Evolutionary conservation across 2,113 vertebrate genomes (phyloP).

Genomic region (Pterocles orientalis): DNA sequence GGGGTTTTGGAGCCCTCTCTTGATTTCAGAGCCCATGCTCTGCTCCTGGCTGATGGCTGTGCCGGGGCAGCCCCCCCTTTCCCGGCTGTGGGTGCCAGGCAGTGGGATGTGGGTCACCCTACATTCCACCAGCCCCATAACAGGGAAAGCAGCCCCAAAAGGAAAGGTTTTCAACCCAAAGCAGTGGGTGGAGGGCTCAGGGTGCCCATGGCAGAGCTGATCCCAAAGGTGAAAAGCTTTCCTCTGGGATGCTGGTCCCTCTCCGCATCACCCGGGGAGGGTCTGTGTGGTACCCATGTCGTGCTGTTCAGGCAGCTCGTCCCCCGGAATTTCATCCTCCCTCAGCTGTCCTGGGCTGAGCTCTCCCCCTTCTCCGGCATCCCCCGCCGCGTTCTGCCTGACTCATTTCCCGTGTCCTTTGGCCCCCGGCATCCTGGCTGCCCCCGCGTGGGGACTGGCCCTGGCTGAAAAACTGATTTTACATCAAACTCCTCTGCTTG

Average conservation of each 20-base stretch:
- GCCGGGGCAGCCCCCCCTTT: background rate
- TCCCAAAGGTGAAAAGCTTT: background rate
- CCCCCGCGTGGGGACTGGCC: background rate
- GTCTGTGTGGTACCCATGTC: fast-evolving
- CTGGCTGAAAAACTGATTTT: background rate
- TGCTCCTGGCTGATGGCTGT: background rate
- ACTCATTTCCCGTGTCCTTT: conserved; percentile 35
- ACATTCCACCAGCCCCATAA: fast-evolving
- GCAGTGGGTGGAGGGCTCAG: fast-evolving
- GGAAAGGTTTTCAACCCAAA: background rate
- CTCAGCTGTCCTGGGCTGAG: background rate
- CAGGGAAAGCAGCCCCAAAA: background rate
- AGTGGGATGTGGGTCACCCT: background rate
- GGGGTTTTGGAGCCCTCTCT: background rate
- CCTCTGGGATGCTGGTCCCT: fast-evolving
- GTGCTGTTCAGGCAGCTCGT: fast-evolving
- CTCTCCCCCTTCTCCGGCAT: background rate
- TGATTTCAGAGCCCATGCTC: background rate
- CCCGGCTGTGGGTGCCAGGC: fast-evolving
- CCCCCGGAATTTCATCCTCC: fast-evolving
- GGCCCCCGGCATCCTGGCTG: background rate
- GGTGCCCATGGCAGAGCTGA: background rate
- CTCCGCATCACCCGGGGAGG: fast-evolving
- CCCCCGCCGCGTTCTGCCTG: background rate
- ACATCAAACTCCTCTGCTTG: background rate